Conservation (phyloP, 2,113 vertebrate genomes). For the Chinchilla lanigera region DNA sequence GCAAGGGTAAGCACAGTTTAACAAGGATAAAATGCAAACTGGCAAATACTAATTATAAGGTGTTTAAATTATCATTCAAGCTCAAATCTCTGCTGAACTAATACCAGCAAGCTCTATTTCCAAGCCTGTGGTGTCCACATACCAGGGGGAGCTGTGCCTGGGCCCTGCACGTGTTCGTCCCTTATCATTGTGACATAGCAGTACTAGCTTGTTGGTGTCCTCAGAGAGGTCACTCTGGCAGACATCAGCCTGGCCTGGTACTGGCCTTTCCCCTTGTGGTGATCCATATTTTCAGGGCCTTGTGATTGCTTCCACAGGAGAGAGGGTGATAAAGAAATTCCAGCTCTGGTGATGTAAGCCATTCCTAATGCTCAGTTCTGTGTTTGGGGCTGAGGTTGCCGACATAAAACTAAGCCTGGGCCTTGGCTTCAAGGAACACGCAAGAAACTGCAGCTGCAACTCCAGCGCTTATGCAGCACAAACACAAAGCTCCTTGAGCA, state of each 20-base stretch:
- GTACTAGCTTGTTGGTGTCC: neutral
- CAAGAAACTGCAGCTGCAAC: neutral
- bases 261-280: neutral
- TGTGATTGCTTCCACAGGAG: neutral
- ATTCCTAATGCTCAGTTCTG: neutral
- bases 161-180: neutral
- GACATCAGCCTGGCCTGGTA: neutral
- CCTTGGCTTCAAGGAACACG: neutral
- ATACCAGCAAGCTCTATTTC: neutral
- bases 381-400: neutral
- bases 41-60: conserved; percentile 34
- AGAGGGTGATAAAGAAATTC: neutral
- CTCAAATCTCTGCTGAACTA: neutral
- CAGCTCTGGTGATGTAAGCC: neutral
- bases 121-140: neutral
- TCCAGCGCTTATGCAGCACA: neutral
- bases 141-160: neutral
- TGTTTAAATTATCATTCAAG: conserved; percentile 14
- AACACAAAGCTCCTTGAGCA: neutral
- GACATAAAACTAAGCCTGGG: neutral
- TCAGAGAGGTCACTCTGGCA: neutral
- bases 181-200: fast-evolving
- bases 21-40: conserved; percentile 49
- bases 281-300: neutral
- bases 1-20: conserved; percentile 66